Evolutionary conservation across 2,888 invertebrate genomes (phyloP), one percentile per base, ranked within the genome.

Genomic region (Agonopterix subpropinquella): DNA sequence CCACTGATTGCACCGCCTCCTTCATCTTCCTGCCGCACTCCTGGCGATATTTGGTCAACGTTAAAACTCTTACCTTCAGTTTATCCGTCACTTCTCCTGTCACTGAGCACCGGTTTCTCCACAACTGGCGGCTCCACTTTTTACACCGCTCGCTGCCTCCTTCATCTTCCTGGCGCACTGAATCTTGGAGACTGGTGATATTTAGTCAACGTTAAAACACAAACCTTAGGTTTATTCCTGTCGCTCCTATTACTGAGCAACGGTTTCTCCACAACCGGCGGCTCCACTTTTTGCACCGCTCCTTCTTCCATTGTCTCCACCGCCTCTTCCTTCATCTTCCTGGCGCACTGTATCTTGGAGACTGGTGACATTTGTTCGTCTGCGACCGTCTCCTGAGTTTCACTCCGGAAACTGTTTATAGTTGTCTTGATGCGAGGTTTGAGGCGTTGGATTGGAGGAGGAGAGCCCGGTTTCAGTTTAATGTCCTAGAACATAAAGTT

Each of bases 271-370:
- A 7, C 28, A 28, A 28, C 28, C 28, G 28, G 28, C 7, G 28
- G 28, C 28, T 28, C 28, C 28, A 28, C 28, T 5, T 28, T 28
- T 7, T 5, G 5, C 28, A 28, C 5, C 28, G 1, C 28, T 28
- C 7, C 7, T 7, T 28, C 28, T 7, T 28, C 28, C 28, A 28
- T 7, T 28, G 28, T 28, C 1, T 28, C 28, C 5, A 28, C 28
- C 28, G 28, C 28, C 7, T 28, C 28, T 1, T 28, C 28, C 5
- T 28, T 28, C 28, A 28, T 7, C 43, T 58, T 64, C 37, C 54
- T 60, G 10, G 59, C 57, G 45, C 59, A 62, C 11, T 61, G 60
- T 51, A 67, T 57, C 11, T 56, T 59, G 35, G 57, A 55, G 0
- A 60, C 53, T 0, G 70, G 62, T 0, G 53, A 52, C 4, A 62